Base-by-base conservation (phyloP, 2,888 invertebrate species). In the Dioctria rufipes region DNA sequence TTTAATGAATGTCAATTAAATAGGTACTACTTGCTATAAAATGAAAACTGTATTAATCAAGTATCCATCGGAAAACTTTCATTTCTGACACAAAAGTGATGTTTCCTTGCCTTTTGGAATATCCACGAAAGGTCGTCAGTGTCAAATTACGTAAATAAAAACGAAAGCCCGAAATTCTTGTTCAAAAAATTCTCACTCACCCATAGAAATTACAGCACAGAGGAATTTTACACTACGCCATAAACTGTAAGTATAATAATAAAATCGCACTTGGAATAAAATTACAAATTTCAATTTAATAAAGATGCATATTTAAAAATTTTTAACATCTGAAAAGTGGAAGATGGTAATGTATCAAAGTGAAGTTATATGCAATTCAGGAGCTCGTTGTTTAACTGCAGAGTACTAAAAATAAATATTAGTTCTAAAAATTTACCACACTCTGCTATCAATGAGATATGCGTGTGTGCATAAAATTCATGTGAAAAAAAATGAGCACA, bases 161-260 rank as follows among this genome's bases (percentile, higher is more conserved):
- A 49, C n/a, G 25, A 46, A 25, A 42, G 49, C 5, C 51, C 69
- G 69, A 69, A 69, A 69, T 69, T 69, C 69, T 69, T 39, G 69
- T 69, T 69, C 69, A 69, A 9, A 25, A 69, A 69, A 69, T 51
- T 69, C 42, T 49, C 25, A 11, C 0, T 69, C 11, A 54, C 9
- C 39, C 39, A 49, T 37, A 9, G 5, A 49, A 39, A 39, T 39
- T 54, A 11, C 8, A 25, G 25, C 11, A 54, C 11, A 54, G 54
- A 54, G 11, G 54, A 54, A 46, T 11, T 54, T 54, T 54, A 11
- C 54, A 54, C 54, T 8, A n/a, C 54, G 11, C 54, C 6, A 25
- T 25, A 54, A 54, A 54, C 11, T 54, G 54, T 54, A 54, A 54
- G 54, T 54, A 54, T 54, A 8, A 11, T 11, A n/a, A 54, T 11